Base-by-base conservation (phyloP, 2,113 vertebrate species). In the Paraplagusia blochii region DNA sequence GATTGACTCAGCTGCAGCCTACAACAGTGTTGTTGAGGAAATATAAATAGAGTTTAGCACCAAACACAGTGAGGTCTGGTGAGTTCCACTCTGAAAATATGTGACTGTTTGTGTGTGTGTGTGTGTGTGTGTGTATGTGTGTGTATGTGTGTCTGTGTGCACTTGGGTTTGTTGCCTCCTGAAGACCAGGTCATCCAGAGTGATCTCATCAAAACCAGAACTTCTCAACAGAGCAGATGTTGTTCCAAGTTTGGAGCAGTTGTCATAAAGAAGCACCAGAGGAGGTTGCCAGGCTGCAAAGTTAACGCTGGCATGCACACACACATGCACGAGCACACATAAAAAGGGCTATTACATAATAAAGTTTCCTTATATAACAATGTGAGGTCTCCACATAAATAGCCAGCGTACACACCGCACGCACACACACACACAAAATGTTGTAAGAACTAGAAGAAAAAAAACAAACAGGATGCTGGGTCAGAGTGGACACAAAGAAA, bases 301-400 rank as follows among this genome's bases (percentile, higher is more conserved):
- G 58, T 18, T 40, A 36, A 49, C 44, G 63, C 38, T 51, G 29
- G 22, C 36, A 40, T 35, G 18, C 33, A 49, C 46, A 55, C 57
- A 69, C 44, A 57, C 14, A 69, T 9, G 58, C 14, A 18, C 14
- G 35, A 36, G 38, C 49, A 54, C 35, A 19, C 53, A 34, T 40
- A 63, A 35, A 51, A 42, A 59, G 53, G 19, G 39, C 58, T 34
- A n/a, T 91, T 90, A 88, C 72, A 72, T 88, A 88, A 89, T 47
- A 38, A 79, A 76, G 87, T 85, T 76, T 72, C 40, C 79, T 91
- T 91, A 90, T 76, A 74, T 85, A 90, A 90, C 72, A 53, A 72
- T 76, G 6, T 71, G 46, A 74, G 73, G 66, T 53, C 62, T 29
- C 51, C 48, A 35, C 64, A 47, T 65, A 63, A 48, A 71, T 45